Conservation (phyloP, 2,888 invertebrate species). For the Ceriagrion tenellum region DNA sequence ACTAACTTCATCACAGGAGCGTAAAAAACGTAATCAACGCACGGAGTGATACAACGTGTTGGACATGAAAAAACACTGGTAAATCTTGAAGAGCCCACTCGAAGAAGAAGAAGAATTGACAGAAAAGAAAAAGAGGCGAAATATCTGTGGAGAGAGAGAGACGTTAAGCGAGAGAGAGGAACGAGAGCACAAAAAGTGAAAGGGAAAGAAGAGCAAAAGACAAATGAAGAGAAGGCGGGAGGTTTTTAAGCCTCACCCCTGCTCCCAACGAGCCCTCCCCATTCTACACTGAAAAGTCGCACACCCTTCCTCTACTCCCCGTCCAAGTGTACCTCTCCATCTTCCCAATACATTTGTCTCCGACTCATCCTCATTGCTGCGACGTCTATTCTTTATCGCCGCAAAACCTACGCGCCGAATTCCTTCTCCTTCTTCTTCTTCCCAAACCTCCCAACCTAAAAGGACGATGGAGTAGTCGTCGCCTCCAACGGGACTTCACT, state of each 20-base stretch:
- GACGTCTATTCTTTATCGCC: constrained; percentile 41
- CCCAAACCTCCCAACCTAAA: background rate
- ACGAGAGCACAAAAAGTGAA: constrained; percentile 1
- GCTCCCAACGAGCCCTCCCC: background rate
- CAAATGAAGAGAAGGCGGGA: constrained; percentile 45
- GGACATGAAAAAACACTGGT: background rate
- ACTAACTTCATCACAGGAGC: background rate
- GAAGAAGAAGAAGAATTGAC: background rate
- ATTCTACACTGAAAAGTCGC: too few relatives aligned
- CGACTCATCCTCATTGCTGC: constrained; percentile 49
- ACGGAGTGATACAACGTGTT: background rate
- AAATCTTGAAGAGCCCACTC: background rate
- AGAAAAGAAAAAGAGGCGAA: background rate
- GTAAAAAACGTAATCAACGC: background rate
- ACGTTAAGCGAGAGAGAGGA: background rate
- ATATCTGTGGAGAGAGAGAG: background rate
- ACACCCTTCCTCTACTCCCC: constrained; percentile 5
- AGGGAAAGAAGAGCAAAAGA: background rate
- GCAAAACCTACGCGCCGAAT: constrained; percentile 10
- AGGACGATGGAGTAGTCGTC: constrained; percentile 43
- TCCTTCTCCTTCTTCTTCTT: background rate
- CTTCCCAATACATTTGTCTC: constrained; percentile 62
- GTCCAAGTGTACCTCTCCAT: constrained; percentile 12
- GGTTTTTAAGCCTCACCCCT: background rate
- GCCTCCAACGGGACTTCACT: constrained; percentile 2